These are phyloP conservation scores for chimpanzee (Pan troglodytes) DNA, from an alignment of 2,113 vertebrate genomes.

Conservation along the genomic window NHGRI_mPanTro3-v2.1_pri NC_072411.2:22993501-22994000, in stretches of 20 bases:
- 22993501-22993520: not conserved
- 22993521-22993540: not conserved
- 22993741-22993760: not conserved
- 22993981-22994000: not conserved
- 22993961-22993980: not conserved
- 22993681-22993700: not conserved
- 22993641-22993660: not conserved
- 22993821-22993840: not conserved
- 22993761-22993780: not conserved
- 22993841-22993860: not conserved
- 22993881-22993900: accelerated
- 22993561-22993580: accelerated
- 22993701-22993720: not conserved
- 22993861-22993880: not conserved
- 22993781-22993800: accelerated
- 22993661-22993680: not conserved
- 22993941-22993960: not conserved
- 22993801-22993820: not conserved
- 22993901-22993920: not conserved
- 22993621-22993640: not conserved
- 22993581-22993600: not conserved
- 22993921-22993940: not conserved
- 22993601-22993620: not conserved
- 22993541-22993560: not conserved
- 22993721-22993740: not conserved